Evolutionary conservation across 2,888 invertebrate species (phyloP), one percentile per base, ranked within the genome.

Genomic region (Loripinus fragilis): DNA sequence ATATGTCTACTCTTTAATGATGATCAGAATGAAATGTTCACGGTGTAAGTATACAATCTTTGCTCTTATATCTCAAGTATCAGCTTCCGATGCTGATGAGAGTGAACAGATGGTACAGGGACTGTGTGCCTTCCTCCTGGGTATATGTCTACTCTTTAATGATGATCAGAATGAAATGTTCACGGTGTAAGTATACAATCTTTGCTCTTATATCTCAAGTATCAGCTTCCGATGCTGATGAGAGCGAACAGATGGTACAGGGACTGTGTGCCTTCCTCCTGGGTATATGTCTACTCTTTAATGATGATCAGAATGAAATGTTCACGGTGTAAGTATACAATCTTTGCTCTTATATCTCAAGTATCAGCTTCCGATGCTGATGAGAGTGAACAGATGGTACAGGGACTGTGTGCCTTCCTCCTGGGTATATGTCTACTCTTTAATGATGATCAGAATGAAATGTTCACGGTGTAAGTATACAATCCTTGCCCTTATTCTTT

Each of bases 231-330:
- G n/a, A n/a, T n/a, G n/a, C n/a, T n/a, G n/a, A n/a, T n/a, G n/a
- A 98, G 87, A 96, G 97, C 92, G 99, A 98, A 92, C 96, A 96
- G 91, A 94, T 99, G 33, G 95, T 98, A 50, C 97, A 97, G 91
- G 98, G 98, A 2, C 95, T 98, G 85, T 97, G 97, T 91, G 98
- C 99, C 0, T 97, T 99, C 93, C 95, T 99, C 2, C 96, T 99
- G 91, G 99, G 98, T 0, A 95, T 99, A 72, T 98, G 98, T 93
- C 95, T 99, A 65, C 86, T 91, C 45, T 91, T 85, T 85, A 93
- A 93, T 87, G 90, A 91, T 85, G 93, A 93, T 71, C 90, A 92
- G 74, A 91, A 92, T 64, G 91, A 92, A 73, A 86, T 89, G 0
- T 91, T 90, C 73, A 89, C 88, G 70, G 87, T 88, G 89, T 90